Percentiles rank a stretch among this genome's conserved stretches.
Evolutionary conservation across 2,888 invertebrate species (phyloP).

Genomic region (Exephanes ischioxanthus): DNA sequence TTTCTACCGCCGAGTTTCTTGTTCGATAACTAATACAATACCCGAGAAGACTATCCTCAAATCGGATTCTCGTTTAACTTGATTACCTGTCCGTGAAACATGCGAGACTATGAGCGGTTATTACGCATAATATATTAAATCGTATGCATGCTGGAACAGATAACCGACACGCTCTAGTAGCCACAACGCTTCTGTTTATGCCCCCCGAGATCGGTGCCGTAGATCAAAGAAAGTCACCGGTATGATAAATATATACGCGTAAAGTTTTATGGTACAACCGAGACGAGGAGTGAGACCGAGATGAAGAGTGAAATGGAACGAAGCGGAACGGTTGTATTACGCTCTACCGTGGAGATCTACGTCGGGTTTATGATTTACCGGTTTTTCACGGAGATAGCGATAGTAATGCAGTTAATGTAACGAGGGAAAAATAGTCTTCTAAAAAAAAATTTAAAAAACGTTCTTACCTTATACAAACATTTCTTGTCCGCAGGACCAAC

Average conservation of each 20-base stretch:
- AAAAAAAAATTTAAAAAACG: neutral
- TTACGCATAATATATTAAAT: slow-evolving; percentile 41
- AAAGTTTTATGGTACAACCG: slow-evolving; percentile 25
- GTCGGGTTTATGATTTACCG: neutral
- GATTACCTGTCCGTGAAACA: slow-evolving; percentile 24
- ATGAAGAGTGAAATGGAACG: slow-evolving; percentile 68
- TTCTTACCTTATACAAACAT: no score
- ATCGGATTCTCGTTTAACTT: slow-evolving; percentile 9
- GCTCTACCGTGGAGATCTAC: slow-evolving; percentile 15
- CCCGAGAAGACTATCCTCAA: slow-evolving; percentile 13
- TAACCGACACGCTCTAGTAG: slow-evolving; percentile 53
- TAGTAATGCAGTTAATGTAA: neutral
- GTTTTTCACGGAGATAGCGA: slow-evolving; percentile 8
- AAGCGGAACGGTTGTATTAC: slow-evolving; percentile 54
- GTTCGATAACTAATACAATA: neutral
- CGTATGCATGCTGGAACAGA: slow-evolving; percentile 41
- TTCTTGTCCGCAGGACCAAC: no score
- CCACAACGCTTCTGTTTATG: slow-evolving; percentile 46
- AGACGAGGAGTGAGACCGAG: slow-evolving; percentile 67
- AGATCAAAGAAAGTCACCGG: slow-evolving; percentile 64
- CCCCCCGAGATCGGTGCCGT: slow-evolving; percentile 15
- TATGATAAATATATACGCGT: slow-evolving; percentile 36
- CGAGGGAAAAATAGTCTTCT: neutral
- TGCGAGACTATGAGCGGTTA: slow-evolving; percentile 9
- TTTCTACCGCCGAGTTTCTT: neutral